Evolutionary conservation across 2,888 invertebrate genomes (phyloP).

Genomic region (Protodeltote pygarga): DNA sequence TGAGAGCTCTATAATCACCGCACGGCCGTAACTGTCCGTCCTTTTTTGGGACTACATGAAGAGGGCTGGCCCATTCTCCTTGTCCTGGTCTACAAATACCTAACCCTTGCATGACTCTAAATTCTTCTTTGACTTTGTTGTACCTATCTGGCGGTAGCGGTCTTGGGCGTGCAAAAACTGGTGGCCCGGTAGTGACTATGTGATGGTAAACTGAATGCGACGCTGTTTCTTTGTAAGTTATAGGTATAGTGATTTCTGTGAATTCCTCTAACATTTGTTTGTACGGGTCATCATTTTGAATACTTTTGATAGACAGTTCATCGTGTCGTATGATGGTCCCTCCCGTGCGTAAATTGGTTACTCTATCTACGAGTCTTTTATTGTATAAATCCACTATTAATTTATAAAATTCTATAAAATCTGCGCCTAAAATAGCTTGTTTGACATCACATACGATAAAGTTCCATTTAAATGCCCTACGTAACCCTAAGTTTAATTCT

Average conservation of each 20-base stretch:
- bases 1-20: constrained; percentile 1
- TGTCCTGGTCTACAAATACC: constrained; percentile 34
- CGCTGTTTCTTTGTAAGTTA: too few relatives aligned
- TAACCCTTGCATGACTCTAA: constrained; percentile 16
- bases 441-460: constrained; percentile 21
- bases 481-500: constrained; percentile 9
- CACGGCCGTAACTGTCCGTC: constrained; percentile 23
- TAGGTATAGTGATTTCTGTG: background rate
- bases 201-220: background rate
- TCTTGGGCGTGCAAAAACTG: constrained; percentile 9
- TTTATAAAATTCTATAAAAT: too few relatives aligned
- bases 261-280: background rate
- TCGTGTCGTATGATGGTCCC: background rate
- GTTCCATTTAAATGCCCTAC: constrained; percentile 16
- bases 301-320: background rate
- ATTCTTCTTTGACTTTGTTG: constrained; percentile 2
- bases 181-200: constrained; percentile 29
- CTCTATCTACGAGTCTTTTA: background rate
- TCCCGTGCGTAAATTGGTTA: background rate
- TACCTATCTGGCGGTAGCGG: constrained; percentile 4
- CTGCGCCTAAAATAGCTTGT: constrained; percentile 13
- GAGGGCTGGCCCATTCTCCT: constrained; percentile 32
- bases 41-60: constrained; percentile 50
- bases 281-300: background rate
- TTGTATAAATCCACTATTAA: background rate